Conservation (phyloP, 2,888 invertebrate species). For the Lasioglossum leucozonium region DNA sequence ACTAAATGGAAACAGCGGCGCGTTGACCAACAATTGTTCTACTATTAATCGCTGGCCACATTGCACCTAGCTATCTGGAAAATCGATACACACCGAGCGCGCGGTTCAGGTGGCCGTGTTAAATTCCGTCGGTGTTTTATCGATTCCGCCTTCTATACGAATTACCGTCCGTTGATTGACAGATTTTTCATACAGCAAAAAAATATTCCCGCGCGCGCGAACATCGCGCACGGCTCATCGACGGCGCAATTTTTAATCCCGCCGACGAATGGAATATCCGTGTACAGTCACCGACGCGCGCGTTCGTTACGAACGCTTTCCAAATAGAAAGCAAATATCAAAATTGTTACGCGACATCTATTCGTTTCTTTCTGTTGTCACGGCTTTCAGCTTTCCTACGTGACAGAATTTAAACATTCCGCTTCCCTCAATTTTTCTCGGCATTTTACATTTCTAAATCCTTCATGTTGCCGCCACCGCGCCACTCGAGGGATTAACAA, state of each 20-base stretch:
- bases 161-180: slow-evolving; percentile 42
- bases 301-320: background rate
- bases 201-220: background rate
- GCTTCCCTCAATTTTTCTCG: background rate
- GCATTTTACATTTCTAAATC: background rate
- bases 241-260: slow-evolving; percentile 1
- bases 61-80: slow-evolving; percentile 45
- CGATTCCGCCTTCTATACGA: slow-evolving; percentile 32
- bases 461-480: background rate
- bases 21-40: slow-evolving; percentile 62
- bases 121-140: slow-evolving; percentile 28
- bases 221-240: background rate
- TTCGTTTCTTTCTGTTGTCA: background rate
- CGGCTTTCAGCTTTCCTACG: background rate
- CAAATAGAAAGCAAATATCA: background rate
- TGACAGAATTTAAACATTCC: background rate
- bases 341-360: background rate
- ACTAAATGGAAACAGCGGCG: slow-evolving; percentile 65
- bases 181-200: slow-evolving; percentile 20
- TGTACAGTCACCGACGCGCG: background rate
- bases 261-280: background rate
- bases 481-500: background rate
- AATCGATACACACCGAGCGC: slow-evolving; percentile 43
- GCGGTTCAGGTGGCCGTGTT: background rate
- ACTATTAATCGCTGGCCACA: slow-evolving; percentile 61